Evolutionary conservation across 92 coral and sea anemone genomes (phyloP).

Genomic region (Porites divaricata): DNA sequence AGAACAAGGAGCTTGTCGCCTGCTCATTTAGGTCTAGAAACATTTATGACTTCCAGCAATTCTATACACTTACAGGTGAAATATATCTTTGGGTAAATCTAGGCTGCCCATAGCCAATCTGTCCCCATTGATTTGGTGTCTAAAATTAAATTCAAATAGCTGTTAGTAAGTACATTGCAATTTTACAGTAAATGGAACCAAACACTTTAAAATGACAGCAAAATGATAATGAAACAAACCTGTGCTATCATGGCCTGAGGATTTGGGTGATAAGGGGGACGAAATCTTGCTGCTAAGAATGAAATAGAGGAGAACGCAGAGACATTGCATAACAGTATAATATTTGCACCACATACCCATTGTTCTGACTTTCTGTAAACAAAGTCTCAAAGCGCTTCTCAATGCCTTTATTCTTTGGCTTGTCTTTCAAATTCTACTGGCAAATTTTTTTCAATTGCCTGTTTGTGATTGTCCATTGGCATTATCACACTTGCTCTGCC

Average conservation of each 20-base stretch:
- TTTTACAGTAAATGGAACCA: neutral
- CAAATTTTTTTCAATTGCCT: too few species aligned
- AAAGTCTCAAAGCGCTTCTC: too few species aligned
- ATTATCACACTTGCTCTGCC: too few species aligned
- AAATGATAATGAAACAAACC: conserved; percentile 49
- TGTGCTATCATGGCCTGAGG: conserved; percentile 79
- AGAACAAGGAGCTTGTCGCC: neutral
- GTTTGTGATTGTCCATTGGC: too few species aligned
- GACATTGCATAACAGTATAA: too few species aligned
- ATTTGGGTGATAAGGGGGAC: conserved; percentile 84
- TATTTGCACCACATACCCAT: too few species aligned
- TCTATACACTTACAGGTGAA: conserved; percentile 57
- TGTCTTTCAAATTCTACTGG: too few species aligned
- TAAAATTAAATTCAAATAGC: neutral
- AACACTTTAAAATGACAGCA: neutral
- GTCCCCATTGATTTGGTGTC: conserved; percentile 87
- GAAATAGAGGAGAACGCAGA: neutral
- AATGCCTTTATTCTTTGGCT: too few species aligned
- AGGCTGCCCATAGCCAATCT: conserved; percentile 69
- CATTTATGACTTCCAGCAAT: neutral
- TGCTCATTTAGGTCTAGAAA: too few species aligned
- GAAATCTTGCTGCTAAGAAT: conserved; percentile 72
- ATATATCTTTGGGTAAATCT: conserved; percentile 83
- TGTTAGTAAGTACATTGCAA: neutral
- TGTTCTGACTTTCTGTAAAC: too few species aligned